Conservation (phyloP, 2,888 invertebrate genomes). For the Ligdia adustata region DNA sequence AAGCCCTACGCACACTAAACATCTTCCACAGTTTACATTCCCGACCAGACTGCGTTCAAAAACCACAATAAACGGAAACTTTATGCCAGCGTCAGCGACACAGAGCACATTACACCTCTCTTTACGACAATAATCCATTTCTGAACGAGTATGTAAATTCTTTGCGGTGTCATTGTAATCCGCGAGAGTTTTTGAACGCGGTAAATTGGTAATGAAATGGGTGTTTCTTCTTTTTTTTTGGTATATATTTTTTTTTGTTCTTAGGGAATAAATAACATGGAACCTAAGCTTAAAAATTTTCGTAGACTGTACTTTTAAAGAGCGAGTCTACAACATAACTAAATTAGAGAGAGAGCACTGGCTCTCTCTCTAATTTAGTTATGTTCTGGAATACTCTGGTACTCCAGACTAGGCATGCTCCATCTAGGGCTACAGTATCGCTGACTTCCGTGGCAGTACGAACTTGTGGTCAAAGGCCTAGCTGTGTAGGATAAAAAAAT, state of each 20-base stretch:
- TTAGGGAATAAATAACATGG: too few relatives aligned
- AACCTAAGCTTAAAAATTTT: too few relatives aligned
- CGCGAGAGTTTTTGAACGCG: conserved; percentile 43
- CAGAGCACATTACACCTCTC: conserved; percentile 53
- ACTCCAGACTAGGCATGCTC: too few relatives aligned
- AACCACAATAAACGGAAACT: conserved; percentile 69
- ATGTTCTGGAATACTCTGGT: too few relatives aligned
- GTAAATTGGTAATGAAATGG: conserved; percentile 17
- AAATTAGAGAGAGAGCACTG: too few relatives aligned
- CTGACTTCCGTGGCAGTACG: too few relatives aligned
- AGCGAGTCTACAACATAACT: too few relatives aligned
- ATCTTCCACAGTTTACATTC: conserved; percentile 43
- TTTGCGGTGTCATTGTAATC: conserved; percentile 43
- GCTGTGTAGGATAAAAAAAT: too few relatives aligned
- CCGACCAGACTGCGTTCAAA: conserved; percentile 52
- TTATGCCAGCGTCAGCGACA: conserved; percentile 54
- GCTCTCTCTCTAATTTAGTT: too few relatives aligned
- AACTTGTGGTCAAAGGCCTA: too few relatives aligned
- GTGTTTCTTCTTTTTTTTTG: conserved; percentile 4
- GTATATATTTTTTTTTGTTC: background rate
- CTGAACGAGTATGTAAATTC: conserved; percentile 63
- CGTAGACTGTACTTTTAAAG: too few relatives aligned
- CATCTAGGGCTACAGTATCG: too few relatives aligned
- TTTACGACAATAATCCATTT: conserved; percentile 74
- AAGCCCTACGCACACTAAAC: conserved; percentile 29